Evolutionary conservation across 2,113 vertebrate species (phyloP).

Genomic region (Oncorhynchus mykiss): DNA sequence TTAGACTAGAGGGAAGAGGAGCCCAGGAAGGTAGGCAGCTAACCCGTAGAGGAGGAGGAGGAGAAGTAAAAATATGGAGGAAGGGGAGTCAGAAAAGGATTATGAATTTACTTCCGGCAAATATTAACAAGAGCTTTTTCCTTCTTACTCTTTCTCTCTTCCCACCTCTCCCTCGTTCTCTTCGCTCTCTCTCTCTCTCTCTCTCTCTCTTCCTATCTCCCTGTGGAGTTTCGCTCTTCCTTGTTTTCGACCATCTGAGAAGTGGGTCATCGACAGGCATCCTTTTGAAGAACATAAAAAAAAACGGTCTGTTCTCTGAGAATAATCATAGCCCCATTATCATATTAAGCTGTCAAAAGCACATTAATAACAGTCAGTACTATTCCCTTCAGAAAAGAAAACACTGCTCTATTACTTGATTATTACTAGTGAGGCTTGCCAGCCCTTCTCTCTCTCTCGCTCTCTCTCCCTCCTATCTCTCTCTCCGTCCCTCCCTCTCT

Average conservation of each 20-base stretch:
- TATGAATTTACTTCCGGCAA: conserved; percentile 60
- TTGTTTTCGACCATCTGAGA: conserved; percentile 77
- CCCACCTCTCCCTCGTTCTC: background rate
- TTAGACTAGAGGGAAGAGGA: conserved; percentile 61
- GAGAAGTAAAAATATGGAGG: conserved; percentile 37
- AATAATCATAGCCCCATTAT: conserved; percentile 71
- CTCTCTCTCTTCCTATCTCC: conserved; percentile 52
- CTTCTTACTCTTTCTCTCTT: conserved; percentile 15
- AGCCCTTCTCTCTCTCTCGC: conserved; percentile 31
- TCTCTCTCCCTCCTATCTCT: conserved; percentile 2
- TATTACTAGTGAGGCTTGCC: conserved; percentile 36
- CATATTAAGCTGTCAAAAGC: conserved; percentile 75
- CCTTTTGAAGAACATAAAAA: conserved; percentile 68
- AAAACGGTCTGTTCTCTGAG: conserved; percentile 41
- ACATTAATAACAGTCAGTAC: conserved; percentile 70
- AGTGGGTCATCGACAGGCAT: conserved; percentile 76
- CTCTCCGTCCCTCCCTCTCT: conserved; percentile 23
- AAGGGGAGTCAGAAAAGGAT: conserved; percentile 24
- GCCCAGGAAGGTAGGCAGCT: conserved; percentile 52
- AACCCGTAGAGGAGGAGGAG: conserved; percentile 36
- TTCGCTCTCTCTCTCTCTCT: conserved; percentile 14
- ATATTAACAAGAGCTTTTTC: conserved; percentile 41
- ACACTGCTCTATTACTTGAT: conserved; percentile 45
- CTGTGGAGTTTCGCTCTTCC: conserved; percentile 71
- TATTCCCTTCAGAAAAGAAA: conserved; percentile 48